Percentiles rank a stretch among this genome's conserved stretches.
Conservation (phyloP, 1,140 invertebrate genomes). For the Papilio dardanus region DNA sequence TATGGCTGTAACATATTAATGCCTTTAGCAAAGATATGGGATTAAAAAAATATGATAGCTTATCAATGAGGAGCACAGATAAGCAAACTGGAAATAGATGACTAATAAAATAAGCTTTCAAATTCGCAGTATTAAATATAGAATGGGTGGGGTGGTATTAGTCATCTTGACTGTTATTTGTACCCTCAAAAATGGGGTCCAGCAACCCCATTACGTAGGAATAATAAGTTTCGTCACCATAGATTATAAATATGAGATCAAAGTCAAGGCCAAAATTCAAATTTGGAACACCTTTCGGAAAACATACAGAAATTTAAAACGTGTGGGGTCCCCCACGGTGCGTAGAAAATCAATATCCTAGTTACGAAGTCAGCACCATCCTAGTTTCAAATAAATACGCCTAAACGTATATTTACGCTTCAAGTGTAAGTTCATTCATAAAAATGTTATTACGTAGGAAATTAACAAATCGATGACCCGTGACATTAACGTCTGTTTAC, state of each 20-base stretch:
- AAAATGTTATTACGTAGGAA: conserved; percentile 61
- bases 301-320: conserved; percentile 44
- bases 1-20: too few relatives aligned
- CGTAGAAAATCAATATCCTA: conserved; percentile 57
- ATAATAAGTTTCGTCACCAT: conserved; percentile 44
- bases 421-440: conserved; percentile 66
- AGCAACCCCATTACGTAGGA: conserved; percentile 63
- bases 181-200: conserved; percentile 45
- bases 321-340: conserved; percentile 53
- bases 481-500: conserved; percentile 68
- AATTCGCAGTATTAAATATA: conserved; percentile 4
- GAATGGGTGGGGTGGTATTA: conserved; percentile 54
- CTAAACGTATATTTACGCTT: neutral
- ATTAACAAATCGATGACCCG: conserved; percentile 69
- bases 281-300: conserved; percentile 16
- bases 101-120: conserved; percentile 40
- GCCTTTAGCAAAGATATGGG: neutral
- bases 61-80: conserved; percentile 5
- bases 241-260: neutral
- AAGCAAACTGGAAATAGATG: neutral
- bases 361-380: conserved; percentile 37
- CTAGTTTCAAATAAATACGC: conserved; percentile 36
- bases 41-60: neutral
- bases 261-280: conserved; percentile 33
- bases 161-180: conserved; percentile 50